These are phyloP conservation scores for Heliothis subflexa DNA, from an alignment of 1,140 invertebrate genomes.

Conservation along the genomic window DNA sequence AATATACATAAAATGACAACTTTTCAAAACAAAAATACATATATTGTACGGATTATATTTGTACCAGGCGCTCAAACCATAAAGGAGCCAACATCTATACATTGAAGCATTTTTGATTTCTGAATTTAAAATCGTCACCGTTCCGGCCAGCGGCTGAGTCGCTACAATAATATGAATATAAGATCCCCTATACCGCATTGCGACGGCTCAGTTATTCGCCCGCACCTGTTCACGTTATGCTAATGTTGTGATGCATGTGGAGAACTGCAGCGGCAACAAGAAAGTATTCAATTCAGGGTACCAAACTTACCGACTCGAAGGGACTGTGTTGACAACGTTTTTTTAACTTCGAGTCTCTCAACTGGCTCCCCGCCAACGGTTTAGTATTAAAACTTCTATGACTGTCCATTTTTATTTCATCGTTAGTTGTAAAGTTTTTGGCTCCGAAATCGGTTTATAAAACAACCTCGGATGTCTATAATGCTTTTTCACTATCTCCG, in stretches of 20 bases:
- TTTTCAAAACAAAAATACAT: too few relatives aligned
- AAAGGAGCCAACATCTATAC: conserved; percentile 42
- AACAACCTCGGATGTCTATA: neutral
- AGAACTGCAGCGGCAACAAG: conserved; percentile 55
- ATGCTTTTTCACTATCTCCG: neutral
- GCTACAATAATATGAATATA: conserved; percentile 78
- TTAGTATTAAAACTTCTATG: conserved; percentile 23
- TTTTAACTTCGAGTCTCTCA: neutral
- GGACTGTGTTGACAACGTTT: conserved; percentile 28
- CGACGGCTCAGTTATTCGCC: conserved; percentile 79
- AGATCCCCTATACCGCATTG: conserved; percentile 76
- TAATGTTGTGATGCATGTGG: conserved; percentile 64
- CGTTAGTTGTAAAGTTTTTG: neutral
- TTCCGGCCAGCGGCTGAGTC: conserved; percentile 52
- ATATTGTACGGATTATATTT: too few relatives aligned
- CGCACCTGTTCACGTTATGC: conserved; percentile 78
- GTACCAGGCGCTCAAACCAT: conserved; percentile 15
- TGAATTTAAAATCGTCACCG: conserved; percentile 55
- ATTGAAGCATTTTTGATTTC: conserved; percentile 60
- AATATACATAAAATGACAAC: too few relatives aligned
- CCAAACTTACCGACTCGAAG: conserved; percentile 18
- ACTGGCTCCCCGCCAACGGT: neutral
- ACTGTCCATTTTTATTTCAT: conserved; percentile 1
- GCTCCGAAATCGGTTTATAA: neutral
- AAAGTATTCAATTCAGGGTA: conserved; percentile 40